Conservation (phyloP, 1,140 invertebrate species). For the Propsilocerus akamusi region DNA sequence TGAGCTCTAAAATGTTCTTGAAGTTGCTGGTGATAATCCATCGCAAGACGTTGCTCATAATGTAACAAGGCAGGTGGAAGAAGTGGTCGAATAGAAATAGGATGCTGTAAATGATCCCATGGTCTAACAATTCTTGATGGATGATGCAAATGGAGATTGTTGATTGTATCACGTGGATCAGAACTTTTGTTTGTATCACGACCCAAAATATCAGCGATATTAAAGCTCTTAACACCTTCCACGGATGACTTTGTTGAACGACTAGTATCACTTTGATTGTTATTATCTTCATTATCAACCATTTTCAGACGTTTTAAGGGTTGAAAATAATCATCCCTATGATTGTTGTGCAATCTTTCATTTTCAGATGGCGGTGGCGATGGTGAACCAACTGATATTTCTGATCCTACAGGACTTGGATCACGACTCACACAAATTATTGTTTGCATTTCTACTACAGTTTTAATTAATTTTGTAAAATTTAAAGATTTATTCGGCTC, state of each 20-base stretch:
- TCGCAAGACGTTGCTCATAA: slow-evolving; percentile 29
- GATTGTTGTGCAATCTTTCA: slow-evolving; percentile 15
- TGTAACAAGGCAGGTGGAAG: slow-evolving; percentile 22
- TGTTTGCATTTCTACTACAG: too few relatives aligned
- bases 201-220: slow-evolving; percentile 79
- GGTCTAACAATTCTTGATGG: slow-evolving; percentile 59
- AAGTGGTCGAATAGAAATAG: slow-evolving; percentile 22
- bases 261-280: too few relatives aligned
- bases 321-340: slow-evolving; percentile 68
- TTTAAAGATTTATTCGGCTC: neutral
- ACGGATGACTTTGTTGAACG: too few relatives aligned
- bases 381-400: slow-evolving; percentile 21
- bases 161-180: too few relatives aligned
- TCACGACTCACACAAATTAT: too few relatives aligned
- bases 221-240: slow-evolving; percentile 70
- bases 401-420: slow-evolving; percentile 18
- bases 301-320: slow-evolving; percentile 72
- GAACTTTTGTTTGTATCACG: too few relatives aligned
- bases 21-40: slow-evolving; percentile 32
- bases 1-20: slow-evolving; percentile 27
- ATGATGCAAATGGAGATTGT: slow-evolving; percentile 7
- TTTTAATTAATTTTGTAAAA: too few relatives aligned
- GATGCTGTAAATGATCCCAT: slow-evolving; percentile 57
- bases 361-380: slow-evolving; percentile 14
- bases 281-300: slow-evolving; percentile 31